Evolutionary conservation across 2,888 invertebrate genomes (phyloP).

Genomic region (Tholera decimalis): DNA sequence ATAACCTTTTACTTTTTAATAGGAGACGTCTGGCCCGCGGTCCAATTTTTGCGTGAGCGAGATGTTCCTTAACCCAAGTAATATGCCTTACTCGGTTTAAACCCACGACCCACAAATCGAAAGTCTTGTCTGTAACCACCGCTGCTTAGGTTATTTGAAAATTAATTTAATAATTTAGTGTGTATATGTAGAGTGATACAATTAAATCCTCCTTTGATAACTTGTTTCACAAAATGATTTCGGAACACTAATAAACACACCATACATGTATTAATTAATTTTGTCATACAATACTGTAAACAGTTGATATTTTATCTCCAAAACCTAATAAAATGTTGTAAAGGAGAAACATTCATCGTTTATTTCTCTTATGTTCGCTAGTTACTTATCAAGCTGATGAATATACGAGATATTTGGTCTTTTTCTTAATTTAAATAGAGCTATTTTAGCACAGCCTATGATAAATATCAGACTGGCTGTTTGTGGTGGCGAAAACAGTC

Average conservation of each 20-base stretch:
- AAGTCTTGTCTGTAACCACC: too few species aligned
- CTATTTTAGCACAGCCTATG: slow-evolving; percentile 13
- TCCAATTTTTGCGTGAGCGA: too few species aligned
- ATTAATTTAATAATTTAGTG: neutral
- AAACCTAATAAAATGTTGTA: slow-evolving; percentile 14
- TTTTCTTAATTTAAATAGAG: slow-evolving; percentile 15
- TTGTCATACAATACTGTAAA: too few species aligned
- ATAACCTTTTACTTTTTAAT: too few species aligned
- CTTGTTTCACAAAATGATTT: neutral
- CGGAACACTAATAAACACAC: neutral
- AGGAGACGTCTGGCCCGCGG: too few species aligned
- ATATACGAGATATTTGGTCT: slow-evolving; percentile 12
- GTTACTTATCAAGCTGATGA: slow-evolving; percentile 7
- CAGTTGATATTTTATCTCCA: neutral
- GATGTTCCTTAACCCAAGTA: too few species aligned
- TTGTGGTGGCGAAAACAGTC: too few species aligned
- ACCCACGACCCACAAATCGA: too few species aligned
- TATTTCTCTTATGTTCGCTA: slow-evolving; percentile 7
- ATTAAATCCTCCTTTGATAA: neutral
- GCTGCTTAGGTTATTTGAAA: too few species aligned
- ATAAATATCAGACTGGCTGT: too few species aligned
- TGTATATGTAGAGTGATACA: neutral
- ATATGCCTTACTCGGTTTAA: too few species aligned
- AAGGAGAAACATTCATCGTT: slow-evolving; percentile 15
- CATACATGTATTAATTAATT: too few species aligned